These are phyloP conservation scores for Lordiphosa stackelbergi DNA, from an alignment of 1,140 invertebrate genomes.

Conservation along the genomic window DNA sequence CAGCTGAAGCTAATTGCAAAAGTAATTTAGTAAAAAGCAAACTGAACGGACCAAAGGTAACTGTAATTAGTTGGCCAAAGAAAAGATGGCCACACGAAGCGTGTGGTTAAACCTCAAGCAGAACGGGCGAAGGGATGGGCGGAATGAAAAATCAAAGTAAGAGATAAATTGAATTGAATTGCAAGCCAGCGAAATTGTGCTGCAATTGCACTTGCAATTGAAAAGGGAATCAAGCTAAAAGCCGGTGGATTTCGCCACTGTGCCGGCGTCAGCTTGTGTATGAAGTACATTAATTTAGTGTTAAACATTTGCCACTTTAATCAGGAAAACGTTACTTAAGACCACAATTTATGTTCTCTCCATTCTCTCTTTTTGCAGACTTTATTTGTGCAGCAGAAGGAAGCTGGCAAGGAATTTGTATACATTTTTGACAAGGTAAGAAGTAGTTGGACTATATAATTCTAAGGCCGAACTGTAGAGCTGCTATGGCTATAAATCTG, in stretches of 20 bases:
- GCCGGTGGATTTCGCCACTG: background rate
- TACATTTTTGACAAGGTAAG: slow-evolving; percentile 44
- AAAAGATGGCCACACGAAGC: slow-evolving; percentile 7
- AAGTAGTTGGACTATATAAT: no score
- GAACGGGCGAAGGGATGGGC: slow-evolving; percentile 1
- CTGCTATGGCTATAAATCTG: no score
- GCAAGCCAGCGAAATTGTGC: slow-evolving; percentile 38
- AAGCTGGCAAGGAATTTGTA: slow-evolving; percentile 20
- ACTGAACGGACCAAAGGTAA: slow-evolving; percentile 13
- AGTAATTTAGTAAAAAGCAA: slow-evolving; percentile 54
- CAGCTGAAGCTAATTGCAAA: slow-evolving; percentile 59
- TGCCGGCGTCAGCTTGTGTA: slow-evolving; percentile 1
- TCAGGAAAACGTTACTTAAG: slow-evolving; percentile 10
- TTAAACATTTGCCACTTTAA: slow-evolving; percentile 20
- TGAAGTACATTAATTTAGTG: slow-evolving; percentile 24
- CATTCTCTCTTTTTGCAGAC: slow-evolving; percentile 32
- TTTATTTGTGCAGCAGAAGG: slow-evolving; percentile 23
- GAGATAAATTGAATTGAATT: slow-evolving; percentile 68
- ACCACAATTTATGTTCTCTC: slow-evolving; percentile 7
- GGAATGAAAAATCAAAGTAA: slow-evolving; percentile 17
- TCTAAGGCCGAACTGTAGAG: no score
- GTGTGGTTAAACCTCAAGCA: background rate
- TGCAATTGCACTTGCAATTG: slow-evolving; percentile 37
- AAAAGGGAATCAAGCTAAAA: slow-evolving; percentile 57
- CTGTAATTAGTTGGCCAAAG: slow-evolving; percentile 40